phyloP scores from a whole-genome alignment of 1,140 invertebrate genomes.

The Lepidostoma basale region DNA sequence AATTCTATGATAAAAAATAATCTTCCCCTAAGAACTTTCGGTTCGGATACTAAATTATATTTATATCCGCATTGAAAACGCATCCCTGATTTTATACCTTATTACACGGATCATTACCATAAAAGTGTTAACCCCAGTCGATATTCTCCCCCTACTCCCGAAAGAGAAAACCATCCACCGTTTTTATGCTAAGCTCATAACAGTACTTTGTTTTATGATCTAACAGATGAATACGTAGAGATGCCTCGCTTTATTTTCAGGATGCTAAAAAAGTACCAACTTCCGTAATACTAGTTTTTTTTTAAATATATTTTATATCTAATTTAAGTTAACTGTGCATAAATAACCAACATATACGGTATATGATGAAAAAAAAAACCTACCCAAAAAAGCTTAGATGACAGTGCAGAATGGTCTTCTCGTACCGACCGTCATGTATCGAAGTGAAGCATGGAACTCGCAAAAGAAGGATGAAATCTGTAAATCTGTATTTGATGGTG shows the following conservation, averaged over 20 bases:
- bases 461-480: too few relatives aligned
- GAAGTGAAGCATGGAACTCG: too few relatives aligned
- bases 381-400: too few relatives aligned
- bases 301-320: background rate
- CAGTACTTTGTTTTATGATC: conserved; percentile 37
- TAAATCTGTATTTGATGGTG: too few relatives aligned
- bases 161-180: background rate
- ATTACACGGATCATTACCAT: conserved; percentile 41
- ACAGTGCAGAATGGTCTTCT: too few relatives aligned
- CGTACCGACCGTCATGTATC: too few relatives aligned
- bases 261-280: too few relatives aligned
- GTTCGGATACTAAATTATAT: conserved; percentile 12
- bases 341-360: too few relatives aligned
- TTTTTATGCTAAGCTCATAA: conserved; percentile 37
- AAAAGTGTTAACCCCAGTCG: conserved; percentile 33
- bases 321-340: too few relatives aligned
- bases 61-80: conserved; percentile 29
- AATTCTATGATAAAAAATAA: conserved; percentile 1
- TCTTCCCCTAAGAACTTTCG: background rate
- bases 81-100: conserved; percentile 33
- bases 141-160: background rate
- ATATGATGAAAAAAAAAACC: too few relatives aligned
- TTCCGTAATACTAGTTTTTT: background rate
- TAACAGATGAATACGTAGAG: conserved; percentile 32
- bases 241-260: conserved; percentile 17